These are phyloP conservation scores for Anomalospiza imberbis DNA, from an alignment of 2,797 vertebrate species.

Conservation along the genomic window DNA sequence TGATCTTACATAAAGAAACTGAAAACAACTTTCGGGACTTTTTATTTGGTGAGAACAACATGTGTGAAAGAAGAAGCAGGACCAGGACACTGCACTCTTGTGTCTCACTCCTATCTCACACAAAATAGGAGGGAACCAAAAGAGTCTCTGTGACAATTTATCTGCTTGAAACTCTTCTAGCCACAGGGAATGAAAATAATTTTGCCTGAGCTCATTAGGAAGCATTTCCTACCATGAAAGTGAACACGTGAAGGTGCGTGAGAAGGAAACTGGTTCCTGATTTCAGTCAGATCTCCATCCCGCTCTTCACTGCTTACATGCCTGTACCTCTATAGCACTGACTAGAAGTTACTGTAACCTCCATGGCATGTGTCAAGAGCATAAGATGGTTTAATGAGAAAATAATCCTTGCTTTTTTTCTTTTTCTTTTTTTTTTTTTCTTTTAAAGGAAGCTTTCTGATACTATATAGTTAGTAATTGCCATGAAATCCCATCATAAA, in stretches of 20 bases:
- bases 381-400: neutral
- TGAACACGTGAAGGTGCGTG: neutral
- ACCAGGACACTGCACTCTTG: neutral
- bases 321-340: neutral
- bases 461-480: neutral
- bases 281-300: neutral
- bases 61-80: neutral
- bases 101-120: neutral
- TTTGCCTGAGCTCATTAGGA: neutral
- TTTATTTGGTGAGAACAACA: neutral
- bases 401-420: neutral
- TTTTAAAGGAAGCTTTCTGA: neutral
- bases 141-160: neutral
- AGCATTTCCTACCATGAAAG: neutral
- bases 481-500: neutral
- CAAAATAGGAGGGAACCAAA: neutral
- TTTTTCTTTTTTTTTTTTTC: neutral
- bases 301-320: neutral
- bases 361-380: neutral
- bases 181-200: neutral
- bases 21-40: neutral
- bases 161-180: neutral
- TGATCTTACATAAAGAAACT: neutral
- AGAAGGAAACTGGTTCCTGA: neutral
- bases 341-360: neutral